phyloP scores from a whole-genome alignment of 1,140 invertebrate species.

The Drosophila orosa region DNA sequence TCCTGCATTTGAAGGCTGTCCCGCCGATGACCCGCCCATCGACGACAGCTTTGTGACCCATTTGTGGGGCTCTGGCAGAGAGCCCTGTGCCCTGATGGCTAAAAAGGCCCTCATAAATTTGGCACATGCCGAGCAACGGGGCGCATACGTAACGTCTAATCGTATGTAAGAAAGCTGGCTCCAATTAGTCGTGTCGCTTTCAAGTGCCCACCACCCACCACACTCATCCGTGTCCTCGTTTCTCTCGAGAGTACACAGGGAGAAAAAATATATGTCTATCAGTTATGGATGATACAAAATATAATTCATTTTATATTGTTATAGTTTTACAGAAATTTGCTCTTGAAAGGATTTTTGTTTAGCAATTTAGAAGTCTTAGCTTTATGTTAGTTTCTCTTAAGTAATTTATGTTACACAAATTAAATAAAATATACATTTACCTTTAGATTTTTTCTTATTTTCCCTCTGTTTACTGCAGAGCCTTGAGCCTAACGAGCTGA shows the following conservation, averaged over 20 bases:
- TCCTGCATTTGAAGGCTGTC: constrained; percentile 47
- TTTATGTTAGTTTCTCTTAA: neutral
- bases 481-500: constrained; percentile 64
- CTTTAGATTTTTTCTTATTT: neutral
- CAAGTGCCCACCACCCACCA: constrained; percentile 57
- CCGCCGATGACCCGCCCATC: constrained; percentile 56
- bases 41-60: constrained; percentile 68
- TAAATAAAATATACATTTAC: neutral
- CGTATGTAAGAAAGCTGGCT: constrained; percentile 59
- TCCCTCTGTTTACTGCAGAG: constrained; percentile 21
- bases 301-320: no score
- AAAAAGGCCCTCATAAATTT: constrained; percentile 67
- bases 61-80: constrained; percentile 19
- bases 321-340: neutral
- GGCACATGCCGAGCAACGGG: constrained; percentile 48
- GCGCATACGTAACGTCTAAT: constrained; percentile 67
- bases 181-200: constrained; percentile 77
- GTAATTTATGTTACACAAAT: no score
- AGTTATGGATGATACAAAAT: neutral
- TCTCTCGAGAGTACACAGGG: constrained; percentile 12
- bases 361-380: rapidly evolving
- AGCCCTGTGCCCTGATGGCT: constrained; percentile 31
- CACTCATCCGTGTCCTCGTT: constrained; percentile 58
- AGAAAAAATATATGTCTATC: neutral
- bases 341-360: neutral